Conservation (phyloP, 2,888 invertebrate species). For the Colletes collaris region DNA sequence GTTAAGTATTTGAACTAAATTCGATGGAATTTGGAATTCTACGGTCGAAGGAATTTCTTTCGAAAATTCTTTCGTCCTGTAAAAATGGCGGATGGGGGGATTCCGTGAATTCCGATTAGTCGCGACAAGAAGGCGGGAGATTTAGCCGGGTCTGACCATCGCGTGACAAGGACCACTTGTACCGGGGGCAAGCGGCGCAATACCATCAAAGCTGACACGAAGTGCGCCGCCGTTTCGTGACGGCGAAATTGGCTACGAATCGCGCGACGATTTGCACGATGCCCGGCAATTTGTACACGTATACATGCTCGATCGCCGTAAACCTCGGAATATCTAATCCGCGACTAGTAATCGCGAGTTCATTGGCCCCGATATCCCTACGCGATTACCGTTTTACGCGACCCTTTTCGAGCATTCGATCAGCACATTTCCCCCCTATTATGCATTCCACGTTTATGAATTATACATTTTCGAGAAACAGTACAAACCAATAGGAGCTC, state of each 20-base stretch:
- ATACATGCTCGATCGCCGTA: neutral
- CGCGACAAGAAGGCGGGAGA: neutral
- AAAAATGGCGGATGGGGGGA: too few species aligned
- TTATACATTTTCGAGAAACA: too few species aligned
- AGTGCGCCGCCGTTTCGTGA: conserved; percentile 50
- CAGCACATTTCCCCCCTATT: too few species aligned
- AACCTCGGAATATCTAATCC: conserved; percentile 44
- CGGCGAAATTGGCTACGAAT: conserved; percentile 57
- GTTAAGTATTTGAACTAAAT: too few species aligned
- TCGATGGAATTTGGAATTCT: too few species aligned
- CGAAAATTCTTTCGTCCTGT: too few species aligned
- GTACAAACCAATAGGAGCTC: too few species aligned
- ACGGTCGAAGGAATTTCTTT: too few species aligned
- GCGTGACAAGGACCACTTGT: conserved; percentile 67
- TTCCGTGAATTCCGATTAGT: too few species aligned
- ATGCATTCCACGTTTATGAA: too few species aligned
- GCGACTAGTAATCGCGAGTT: conserved; percentile 22
- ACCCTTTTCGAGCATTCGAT: neutral
- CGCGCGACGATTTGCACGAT: conserved; percentile 56
- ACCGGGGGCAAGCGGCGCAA: conserved; percentile 21
- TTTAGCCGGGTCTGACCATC: conserved; percentile 42
- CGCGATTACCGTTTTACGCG: conserved; percentile 11
- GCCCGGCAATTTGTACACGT: conserved; percentile 42
- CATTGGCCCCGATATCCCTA: conserved; percentile 13
- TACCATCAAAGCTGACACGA: conserved; percentile 39